These are phyloP conservation scores for Stercorarius parasiticus DNA, from an alignment of 2,113 vertebrate species.

Conservation along the genomic window DNA sequence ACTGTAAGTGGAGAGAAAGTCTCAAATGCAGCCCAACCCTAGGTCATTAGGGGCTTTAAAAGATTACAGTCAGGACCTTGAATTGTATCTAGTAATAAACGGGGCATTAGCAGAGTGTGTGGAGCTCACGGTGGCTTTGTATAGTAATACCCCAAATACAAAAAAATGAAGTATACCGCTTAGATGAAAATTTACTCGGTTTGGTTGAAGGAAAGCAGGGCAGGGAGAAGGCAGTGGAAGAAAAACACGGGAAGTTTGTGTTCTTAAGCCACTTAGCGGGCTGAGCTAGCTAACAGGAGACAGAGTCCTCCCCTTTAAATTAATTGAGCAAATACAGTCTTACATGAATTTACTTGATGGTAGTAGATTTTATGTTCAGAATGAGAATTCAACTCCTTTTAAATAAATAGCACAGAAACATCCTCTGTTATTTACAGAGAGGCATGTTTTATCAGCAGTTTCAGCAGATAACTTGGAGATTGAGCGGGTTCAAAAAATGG, in stretches of 20 bases:
- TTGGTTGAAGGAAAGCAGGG: background rate
- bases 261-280: background rate
- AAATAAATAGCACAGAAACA: background rate
- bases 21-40: conserved; percentile 3
- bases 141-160: background rate
- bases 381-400: background rate
- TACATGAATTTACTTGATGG: background rate
- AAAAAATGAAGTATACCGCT: background rate
- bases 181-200: background rate
- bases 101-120: background rate
- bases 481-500: background rate
- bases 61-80: conserved; percentile 28
- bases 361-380: background rate
- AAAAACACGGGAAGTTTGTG: background rate
- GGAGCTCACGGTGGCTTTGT: background rate
- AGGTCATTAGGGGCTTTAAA: conserved; percentile 30
- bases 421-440: background rate
- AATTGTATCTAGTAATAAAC: conserved; percentile 9
- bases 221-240: background rate
- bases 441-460: background rate
- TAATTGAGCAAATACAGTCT: background rate
- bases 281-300: background rate
- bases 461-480: background rate
- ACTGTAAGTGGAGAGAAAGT: background rate
- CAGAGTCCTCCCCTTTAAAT: background rate